These are phyloP conservation scores for Colletes latitarsis DNA, from an alignment of 1,140 invertebrate genomes.

Conservation along the genomic window DNA sequence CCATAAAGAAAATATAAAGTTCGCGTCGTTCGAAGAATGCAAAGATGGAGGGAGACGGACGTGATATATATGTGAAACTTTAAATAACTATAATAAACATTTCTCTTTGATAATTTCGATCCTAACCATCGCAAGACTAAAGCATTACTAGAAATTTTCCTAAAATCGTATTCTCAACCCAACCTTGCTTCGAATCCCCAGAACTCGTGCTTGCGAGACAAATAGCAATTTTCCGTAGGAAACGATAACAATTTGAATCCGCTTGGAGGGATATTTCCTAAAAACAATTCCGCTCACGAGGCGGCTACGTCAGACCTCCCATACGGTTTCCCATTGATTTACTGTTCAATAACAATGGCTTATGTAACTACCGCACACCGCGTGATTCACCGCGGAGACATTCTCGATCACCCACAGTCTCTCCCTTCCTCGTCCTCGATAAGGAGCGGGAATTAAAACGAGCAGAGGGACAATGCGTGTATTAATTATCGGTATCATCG, in stretches of 20 bases:
- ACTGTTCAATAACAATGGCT: conserved; percentile 36
- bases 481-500: conserved; percentile 46
- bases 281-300: neutral
- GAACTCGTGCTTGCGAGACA: neutral
- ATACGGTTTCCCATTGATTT: conserved; percentile 23
- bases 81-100: too few species aligned
- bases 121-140: too few species aligned
- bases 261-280: neutral
- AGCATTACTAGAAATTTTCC: too few species aligned
- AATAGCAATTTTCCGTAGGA: neutral
- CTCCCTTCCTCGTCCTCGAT: neutral
- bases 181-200: too few species aligned
- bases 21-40: too few species aligned
- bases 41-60: too few species aligned
- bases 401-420: conserved; percentile 34
- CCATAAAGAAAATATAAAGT: too few species aligned
- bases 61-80: too few species aligned
- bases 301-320: conserved; percentile 19
- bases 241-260: neutral
- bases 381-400: conserved; percentile 42
- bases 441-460: conserved; percentile 35
- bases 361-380: conserved; percentile 42
- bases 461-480: conserved; percentile 11
- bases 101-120: too few species aligned
- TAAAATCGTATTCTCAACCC: too few species aligned